phyloP scores from a whole-genome alignment of 2,888 invertebrate species.

The Drosophila yooni region DNA sequence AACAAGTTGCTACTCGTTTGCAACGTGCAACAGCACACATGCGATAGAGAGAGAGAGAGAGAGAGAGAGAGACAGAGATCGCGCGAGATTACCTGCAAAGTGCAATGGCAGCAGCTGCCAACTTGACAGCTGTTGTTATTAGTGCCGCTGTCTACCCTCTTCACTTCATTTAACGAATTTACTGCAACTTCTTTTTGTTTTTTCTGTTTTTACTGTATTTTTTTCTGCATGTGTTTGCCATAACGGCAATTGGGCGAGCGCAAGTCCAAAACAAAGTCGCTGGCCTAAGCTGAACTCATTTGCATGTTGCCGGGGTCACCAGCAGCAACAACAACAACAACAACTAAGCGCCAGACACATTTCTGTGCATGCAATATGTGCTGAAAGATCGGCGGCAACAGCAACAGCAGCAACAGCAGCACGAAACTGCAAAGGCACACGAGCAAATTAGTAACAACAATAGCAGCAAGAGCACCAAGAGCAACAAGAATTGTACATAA shows the following conservation, averaged over 20 bases:
- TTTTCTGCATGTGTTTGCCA: constrained; percentile 20
- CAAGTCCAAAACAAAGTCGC: constrained; percentile 45
- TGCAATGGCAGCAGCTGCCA: constrained; percentile 63
- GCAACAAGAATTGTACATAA: constrained; percentile 20
- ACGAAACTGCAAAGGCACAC: constrained; percentile 36
- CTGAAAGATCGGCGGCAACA: constrained; percentile 36
- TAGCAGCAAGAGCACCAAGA: constrained; percentile 13
- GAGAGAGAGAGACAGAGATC: background rate
- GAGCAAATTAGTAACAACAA: constrained; percentile 49
- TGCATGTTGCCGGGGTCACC: constrained; percentile 70
- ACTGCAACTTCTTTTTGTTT: constrained; percentile 32
- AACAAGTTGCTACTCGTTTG: constrained; percentile 53
- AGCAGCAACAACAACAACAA: constrained; percentile 30
- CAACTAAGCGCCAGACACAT: constrained; percentile 23
- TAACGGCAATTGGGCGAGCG: constrained; percentile 51
- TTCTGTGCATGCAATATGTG: constrained; percentile 33
- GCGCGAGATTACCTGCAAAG: constrained; percentile 33
- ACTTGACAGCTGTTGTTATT: constrained; percentile 51
- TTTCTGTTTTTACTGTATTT: background rate
- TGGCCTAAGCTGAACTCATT: constrained; percentile 69
- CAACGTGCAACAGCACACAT: constrained; percentile 26
- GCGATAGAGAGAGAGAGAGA: constrained; percentile 1
- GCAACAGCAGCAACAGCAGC: constrained; percentile 35
- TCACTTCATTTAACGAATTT: constrained; percentile 37
- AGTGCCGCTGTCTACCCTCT: constrained; percentile 4